These are phyloP conservation scores for Octomys mimax DNA, from an alignment of 2,797 vertebrate species.

Conservation along the genomic window DNA sequence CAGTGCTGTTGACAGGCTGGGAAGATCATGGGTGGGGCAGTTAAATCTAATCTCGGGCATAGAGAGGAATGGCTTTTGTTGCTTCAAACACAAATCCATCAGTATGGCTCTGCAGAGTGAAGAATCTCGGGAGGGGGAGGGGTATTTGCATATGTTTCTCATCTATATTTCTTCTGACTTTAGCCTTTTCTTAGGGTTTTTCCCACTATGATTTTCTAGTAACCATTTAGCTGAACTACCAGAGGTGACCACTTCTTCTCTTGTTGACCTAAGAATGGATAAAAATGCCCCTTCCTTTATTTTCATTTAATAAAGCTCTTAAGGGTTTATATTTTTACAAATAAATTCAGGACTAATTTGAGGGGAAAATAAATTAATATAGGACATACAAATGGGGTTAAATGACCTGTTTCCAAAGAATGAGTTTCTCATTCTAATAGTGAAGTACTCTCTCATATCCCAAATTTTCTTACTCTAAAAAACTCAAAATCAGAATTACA, in stretches of 20 bases:
- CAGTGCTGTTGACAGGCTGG: conserved; percentile 54
- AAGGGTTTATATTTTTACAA: conserved; percentile 45
- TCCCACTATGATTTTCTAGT: conserved; percentile 19
- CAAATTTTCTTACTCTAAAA: conserved; percentile 34
- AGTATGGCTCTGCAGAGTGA: conserved; percentile 66
- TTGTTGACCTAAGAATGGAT: not conserved
- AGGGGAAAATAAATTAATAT: conserved; percentile 40
- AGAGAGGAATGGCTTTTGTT: conserved; percentile 69
- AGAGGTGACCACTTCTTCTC: not conserved
- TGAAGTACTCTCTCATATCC: not conserved
- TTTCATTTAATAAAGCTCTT: conserved; percentile 52
- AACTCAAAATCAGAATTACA: not conserved
- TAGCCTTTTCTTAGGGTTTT: conserved; percentile 56
- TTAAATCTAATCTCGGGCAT: conserved; percentile 65
- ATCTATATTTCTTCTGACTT: conserved; percentile 49
- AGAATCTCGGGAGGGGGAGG: conserved; percentile 24
- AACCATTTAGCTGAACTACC: not conserved
- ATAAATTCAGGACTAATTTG: conserved; percentile 20
- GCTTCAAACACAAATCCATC: conserved; percentile 70
- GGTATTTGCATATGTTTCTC: conserved; percentile 48
- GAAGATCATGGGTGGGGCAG: conserved; percentile 59
- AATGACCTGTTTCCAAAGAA: conserved; percentile 5
- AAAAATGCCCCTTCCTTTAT: conserved; percentile 47
- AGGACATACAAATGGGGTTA: conserved; percentile 29
- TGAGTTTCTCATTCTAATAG: conserved; percentile 33